Evolutionary conservation across 2,113 vertebrate species (phyloP), one percentile per base, ranked within the genome.

Genomic region (Lipophrys pholis): DNA sequence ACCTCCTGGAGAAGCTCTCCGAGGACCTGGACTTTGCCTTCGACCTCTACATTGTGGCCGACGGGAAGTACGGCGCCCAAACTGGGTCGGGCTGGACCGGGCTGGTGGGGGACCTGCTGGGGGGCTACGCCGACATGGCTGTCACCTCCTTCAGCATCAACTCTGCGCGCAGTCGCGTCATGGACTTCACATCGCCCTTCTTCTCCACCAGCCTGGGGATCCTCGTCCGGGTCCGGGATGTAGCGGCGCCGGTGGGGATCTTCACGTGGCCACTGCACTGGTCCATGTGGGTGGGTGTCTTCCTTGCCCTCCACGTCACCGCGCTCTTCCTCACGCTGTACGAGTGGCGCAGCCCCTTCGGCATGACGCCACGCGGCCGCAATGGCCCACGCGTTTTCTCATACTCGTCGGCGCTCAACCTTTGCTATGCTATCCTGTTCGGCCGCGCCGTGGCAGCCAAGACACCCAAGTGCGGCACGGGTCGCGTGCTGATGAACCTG

Each of bases 191-290:
- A 78, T 96, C 95, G 46, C 97, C 97, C 35, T 97, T 98, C 89
- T 97, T 97, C 90, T 97, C 97, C 86, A 98, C 96, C 84, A 97
- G 96, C 85, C 83, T 97, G 90, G 96, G 96, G 69, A 97, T 97
- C 90, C 78, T 97, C 80, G 97, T 97, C 79, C 93, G 96, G 35
- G 94, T 94, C 5, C 94, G 94, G 49, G 97, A 98, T 89, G 95
- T 95, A 0, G 97, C 95, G 0, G 96, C 96, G 0, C 96, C 96
- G 42, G 94, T 97, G 0, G 95, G 97, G 0, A 96, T 96, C 61
- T 98, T 98, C 91, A 96, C 95, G 95, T 97, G 97, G 97, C 97
- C 97, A 0, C 80, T 98, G 78, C 97, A 97, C 91, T 98, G 97
- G 97, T 94, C 96, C 65, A 97, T 96, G 96, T 97, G 97, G 97